Base-by-base conservation (phyloP, 2,113 vertebrate species). In the Zosterops lateralis region DNA sequence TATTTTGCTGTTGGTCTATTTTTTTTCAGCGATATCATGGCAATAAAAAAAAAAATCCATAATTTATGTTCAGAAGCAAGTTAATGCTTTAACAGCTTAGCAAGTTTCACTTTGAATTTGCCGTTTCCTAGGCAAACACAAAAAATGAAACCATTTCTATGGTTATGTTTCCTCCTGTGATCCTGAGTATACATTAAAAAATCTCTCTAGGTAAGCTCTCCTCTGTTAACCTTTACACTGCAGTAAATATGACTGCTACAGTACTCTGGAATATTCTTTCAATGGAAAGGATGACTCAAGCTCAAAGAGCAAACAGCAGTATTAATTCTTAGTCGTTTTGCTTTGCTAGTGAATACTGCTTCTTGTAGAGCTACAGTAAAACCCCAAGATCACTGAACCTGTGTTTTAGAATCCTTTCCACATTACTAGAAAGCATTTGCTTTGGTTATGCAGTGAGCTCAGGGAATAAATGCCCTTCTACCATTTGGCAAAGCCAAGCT, bases 281-380 rank as follows among this genome's bases (percentile, higher is more conserved):
- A 88, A 66, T 79, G 93, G 96, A 97, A 97, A 97, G 75, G 21
- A 72, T 96, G 87, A 97, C 64, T 96, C 62, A 51, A 74, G 61
- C 47, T 84, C 90, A 70, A 87, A 62, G 62, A 90, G 40, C 86
- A 95, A 94, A 53, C 1, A 14, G 34, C 28, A 61, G 24, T 75
- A 31, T 44, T 77, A 54, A 42, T 75, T 86, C 65, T 90, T 40
- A 53, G 53, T 50, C n/a, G 62, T 45, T 83, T 62, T 56, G 26
- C n/a, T 72, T 38, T 87, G 51, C 48, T 68, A 19, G 17, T 38
- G 48, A 83, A 31, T 21, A 19, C 34, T 72, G 22, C 40, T 53
- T 31, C 34, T 53, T 76, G 12, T 17, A 51, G 45, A 58, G 15
- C 28, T 65, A 47, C 24, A 58, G 47, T n/a, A 87, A 91, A 93